phyloP scores from a whole-genome alignment of 2,797 vertebrate genomes.

The Hirundo rustica region DNA sequence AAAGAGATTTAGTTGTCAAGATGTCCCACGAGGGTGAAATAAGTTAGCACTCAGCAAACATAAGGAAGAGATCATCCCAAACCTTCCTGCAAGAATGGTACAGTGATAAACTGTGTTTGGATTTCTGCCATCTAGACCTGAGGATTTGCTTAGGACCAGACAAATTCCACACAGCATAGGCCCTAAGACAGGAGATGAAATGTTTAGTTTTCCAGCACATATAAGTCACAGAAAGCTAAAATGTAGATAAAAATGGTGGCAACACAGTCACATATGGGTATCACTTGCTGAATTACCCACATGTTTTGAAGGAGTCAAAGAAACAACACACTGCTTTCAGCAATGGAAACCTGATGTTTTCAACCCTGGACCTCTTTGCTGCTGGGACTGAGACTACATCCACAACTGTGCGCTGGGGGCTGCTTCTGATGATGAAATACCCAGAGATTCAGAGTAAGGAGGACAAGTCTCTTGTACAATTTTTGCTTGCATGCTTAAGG shows the following conservation, averaged over 20 bases:
- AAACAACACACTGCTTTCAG: slow-evolving; percentile 53
- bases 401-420: slow-evolving; percentile 74
- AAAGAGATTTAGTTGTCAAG: neutral
- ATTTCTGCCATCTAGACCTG: neutral
- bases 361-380: slow-evolving; percentile 71
- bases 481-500: neutral
- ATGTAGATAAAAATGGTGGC: neutral
- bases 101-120: neutral
- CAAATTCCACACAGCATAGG: neutral
- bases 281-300: neutral
- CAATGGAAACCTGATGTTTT: slow-evolving; percentile 62
- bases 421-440: slow-evolving; percentile 76
- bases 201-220: neutral
- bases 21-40: neutral
- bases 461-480: neutral
- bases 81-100: neutral
- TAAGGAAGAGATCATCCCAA: neutral
- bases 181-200: neutral
- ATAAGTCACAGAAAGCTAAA: neutral
- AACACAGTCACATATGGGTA: neutral
- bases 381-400: slow-evolving; percentile 76
- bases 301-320: slow-evolving; percentile 62
- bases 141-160: neutral
- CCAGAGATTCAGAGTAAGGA: slow-evolving; percentile 74
- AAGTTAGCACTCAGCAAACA: neutral